phyloP scores from a whole-genome alignment of 2,888 invertebrate species.

The Xylota segnis region DNA sequence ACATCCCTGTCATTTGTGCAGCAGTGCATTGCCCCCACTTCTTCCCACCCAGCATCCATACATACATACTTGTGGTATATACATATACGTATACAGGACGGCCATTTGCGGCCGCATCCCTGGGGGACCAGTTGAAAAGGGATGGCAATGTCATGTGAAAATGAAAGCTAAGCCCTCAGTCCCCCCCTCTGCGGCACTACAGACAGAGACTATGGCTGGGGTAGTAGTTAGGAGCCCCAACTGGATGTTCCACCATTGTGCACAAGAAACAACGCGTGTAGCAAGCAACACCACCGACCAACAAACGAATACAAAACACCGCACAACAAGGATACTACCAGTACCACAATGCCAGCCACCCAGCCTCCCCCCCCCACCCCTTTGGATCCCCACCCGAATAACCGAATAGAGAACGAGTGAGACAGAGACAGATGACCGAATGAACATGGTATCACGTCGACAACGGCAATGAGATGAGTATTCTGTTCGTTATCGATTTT shows the following conservation, averaged over 20 bases:
- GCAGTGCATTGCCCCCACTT: background rate
- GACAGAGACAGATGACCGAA: conserved; percentile 22
- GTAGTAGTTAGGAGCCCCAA: conserved; percentile 38
- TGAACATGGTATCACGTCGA: conserved; percentile 36
- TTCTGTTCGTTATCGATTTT: conserved; percentile 75
- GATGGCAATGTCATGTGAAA: conserved; percentile 77
- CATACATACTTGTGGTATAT: no score
- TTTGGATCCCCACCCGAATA: background rate
- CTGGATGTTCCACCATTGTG: conserved; percentile 50
- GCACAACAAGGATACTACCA: conserved; percentile 41
- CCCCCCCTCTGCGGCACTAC: background rate
- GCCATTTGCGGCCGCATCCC: conserved; percentile 68
- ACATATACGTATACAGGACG: conserved; percentile 39
- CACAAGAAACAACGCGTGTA: conserved; percentile 63
- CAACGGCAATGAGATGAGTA: conserved; percentile 61
- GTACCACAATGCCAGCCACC: background rate
- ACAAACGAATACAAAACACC: conserved; percentile 70
- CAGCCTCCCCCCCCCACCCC: no score
- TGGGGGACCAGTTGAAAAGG: conserved; percentile 67
- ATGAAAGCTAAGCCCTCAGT: conserved; percentile 69
- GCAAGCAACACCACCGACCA: conserved; percentile 65
- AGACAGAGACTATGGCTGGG: background rate
- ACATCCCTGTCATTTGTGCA: conserved; percentile 21
- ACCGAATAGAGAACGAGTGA: conserved; percentile 8
- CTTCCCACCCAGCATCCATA: background rate